Conservation (phyloP, 2,113 vertebrate genomes). For the Actinemys pallida region DNA sequence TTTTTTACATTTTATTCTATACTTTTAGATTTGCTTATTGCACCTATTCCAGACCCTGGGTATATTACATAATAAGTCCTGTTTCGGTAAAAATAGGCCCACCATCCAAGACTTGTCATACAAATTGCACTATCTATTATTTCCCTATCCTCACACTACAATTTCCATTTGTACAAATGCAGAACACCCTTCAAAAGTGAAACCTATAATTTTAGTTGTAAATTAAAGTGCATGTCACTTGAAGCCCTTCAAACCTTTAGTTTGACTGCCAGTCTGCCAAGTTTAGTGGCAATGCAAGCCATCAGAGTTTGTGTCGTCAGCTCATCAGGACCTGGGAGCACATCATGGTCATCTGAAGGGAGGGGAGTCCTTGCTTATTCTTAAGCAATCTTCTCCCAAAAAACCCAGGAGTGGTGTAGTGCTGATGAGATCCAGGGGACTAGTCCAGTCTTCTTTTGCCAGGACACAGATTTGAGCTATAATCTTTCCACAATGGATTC, state of each 20-base stretch:
- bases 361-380: background rate
- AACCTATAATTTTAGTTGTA: background rate
- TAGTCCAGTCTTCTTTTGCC: background rate
- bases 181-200: background rate
- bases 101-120: fast-evolving
- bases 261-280: background rate
- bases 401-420: background rate
- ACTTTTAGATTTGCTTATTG: background rate
- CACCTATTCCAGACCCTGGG: background rate
- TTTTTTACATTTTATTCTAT: background rate
- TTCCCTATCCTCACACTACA: background rate
- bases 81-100: background rate
- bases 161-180: background rate
- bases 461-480: background rate
- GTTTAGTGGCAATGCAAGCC: background rate
- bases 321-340: background rate
- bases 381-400: background rate
- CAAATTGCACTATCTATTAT: background rate
- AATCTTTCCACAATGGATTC: background rate
- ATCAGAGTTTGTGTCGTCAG: background rate
- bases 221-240: background rate
- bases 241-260: background rate
- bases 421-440: background rate
- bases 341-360: background rate
- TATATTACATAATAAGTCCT: background rate